Conservation (phyloP, 2,888 invertebrate genomes). For the Lordiphosa andalusiaca region DNA sequence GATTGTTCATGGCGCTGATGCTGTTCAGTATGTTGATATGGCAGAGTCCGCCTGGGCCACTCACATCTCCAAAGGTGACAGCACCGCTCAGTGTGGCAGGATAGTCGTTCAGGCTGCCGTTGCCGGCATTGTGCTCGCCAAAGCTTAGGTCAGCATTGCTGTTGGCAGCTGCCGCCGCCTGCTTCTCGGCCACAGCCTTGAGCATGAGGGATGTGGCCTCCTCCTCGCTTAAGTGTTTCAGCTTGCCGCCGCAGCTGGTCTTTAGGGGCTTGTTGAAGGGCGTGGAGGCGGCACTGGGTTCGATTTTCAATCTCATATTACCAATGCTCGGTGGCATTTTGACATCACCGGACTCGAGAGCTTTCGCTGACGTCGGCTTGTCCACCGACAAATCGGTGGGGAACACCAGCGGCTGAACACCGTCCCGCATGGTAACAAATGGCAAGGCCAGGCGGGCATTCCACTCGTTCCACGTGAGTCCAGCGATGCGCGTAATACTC, state of each 20-base stretch:
- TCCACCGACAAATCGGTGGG: constrained; percentile 80
- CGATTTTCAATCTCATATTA: constrained; percentile 33
- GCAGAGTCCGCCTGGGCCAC: constrained; percentile 69
- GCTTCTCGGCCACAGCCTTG: constrained; percentile 75
- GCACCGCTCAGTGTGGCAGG: constrained; percentile 68
- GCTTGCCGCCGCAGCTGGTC: constrained; percentile 58
- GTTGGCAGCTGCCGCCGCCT: constrained; percentile 54
- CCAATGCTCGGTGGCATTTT: constrained; percentile 55
- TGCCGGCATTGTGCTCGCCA: constrained; percentile 58
- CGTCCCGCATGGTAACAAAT: constrained; percentile 83
- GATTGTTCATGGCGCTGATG: constrained; percentile 78
- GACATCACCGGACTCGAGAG: constrained; percentile 45
- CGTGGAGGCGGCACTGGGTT: constrained; percentile 63
- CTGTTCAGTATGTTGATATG: constrained; percentile 78
- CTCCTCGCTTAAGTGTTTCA: constrained; percentile 75
- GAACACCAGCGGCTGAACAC: constrained; percentile 80
- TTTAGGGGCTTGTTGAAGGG: constrained; percentile 48
- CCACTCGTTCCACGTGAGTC: constrained; percentile 88
- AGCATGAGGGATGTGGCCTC: constrained; percentile 75
- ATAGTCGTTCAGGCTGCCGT: constrained; percentile 57
- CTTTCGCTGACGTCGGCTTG: constrained; percentile 45
- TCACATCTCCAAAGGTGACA: constrained; percentile 74
- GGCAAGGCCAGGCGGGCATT: constrained; percentile 88
- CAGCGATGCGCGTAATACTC: constrained; percentile 86
- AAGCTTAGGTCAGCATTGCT: constrained; percentile 74